Evolutionary conservation across 2,113 vertebrate genomes (phyloP).

Genomic region (Spilogale gracilis): DNA sequence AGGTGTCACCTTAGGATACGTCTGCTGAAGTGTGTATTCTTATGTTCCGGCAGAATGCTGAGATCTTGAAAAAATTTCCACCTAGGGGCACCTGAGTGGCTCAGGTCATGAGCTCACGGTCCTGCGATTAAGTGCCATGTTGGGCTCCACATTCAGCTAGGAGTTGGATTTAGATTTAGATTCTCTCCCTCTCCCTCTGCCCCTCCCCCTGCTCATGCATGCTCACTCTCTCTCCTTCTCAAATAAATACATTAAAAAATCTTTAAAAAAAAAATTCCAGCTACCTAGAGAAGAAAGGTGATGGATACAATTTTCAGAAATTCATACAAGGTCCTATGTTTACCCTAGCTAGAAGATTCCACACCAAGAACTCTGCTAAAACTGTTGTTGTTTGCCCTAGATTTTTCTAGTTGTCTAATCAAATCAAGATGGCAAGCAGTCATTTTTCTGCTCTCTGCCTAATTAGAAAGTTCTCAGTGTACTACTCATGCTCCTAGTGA

Average conservation of each 20-base stretch:
- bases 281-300: neutral
- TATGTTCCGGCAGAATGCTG: neutral
- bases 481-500: neutral
- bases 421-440: neutral
- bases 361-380: neutral
- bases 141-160: neutral
- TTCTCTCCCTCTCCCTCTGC: neutral
- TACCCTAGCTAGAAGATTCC: neutral
- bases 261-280: neutral
- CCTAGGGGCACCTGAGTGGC: neutral
- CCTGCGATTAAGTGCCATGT: neutral
- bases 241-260: too few relatives aligned
- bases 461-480: neutral
- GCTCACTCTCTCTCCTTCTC: neutral
- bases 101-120: neutral
- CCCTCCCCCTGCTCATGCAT: too few relatives aligned
- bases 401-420: neutral
- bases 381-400: neutral
- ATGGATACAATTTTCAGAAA: neutral
- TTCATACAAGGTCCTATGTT: neutral
- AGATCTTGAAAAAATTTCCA: neutral
- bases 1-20: neutral
- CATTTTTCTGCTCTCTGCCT: neutral
- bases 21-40: neutral
- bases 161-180: neutral